A percentile compares a stretch with the other conserved stretches of the same genome.
These are phyloP conservation scores for Pemphredon lugubris DNA, from an alignment of 2,888 invertebrate genomes.

Conservation along the genomic window DNA sequence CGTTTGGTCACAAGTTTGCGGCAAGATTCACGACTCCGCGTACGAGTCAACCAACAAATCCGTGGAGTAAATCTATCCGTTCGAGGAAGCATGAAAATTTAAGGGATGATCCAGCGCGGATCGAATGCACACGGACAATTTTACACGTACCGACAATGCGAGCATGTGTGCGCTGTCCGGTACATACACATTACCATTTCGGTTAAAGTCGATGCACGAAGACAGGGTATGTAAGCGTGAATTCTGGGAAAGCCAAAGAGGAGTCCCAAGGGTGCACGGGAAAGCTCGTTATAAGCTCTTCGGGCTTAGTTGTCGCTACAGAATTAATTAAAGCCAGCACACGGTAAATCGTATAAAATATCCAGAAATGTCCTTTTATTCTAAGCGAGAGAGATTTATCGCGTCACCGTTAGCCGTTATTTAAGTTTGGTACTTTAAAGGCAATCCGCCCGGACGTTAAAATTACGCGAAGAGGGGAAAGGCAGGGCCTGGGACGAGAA, in stretches of 20 bases:
- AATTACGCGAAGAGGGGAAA: too few relatives aligned
- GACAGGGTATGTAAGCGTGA: constrained; percentile 18
- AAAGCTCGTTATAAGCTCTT: constrained; percentile 67
- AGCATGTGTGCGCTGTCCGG: neutral
- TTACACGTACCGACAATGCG: neutral
- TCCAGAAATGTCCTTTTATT: constrained; percentile 47
- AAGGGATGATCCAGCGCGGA: neutral
- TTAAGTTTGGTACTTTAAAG: neutral
- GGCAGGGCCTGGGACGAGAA: too few relatives aligned
- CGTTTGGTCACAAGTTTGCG: too few relatives aligned
- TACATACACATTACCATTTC: neutral
- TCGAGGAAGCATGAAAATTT: too few relatives aligned
- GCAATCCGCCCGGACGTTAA: neutral
- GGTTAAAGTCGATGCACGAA: constrained; percentile 37
- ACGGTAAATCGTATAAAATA: constrained; percentile 61
- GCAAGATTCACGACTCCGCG: too few relatives aligned
- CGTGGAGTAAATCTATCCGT: too few relatives aligned
- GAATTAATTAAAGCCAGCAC: constrained; percentile 70
- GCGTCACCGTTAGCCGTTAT: neutral
- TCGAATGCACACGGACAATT: neutral
- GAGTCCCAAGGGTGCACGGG: constrained; percentile 43
- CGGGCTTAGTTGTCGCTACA: constrained; percentile 62
- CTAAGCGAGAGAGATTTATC: neutral
- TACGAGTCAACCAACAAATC: too few relatives aligned
- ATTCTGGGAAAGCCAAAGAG: constrained; percentile 39